Conservation (phyloP, 2,888 invertebrate species). For the Xylota sylvarum region DNA sequence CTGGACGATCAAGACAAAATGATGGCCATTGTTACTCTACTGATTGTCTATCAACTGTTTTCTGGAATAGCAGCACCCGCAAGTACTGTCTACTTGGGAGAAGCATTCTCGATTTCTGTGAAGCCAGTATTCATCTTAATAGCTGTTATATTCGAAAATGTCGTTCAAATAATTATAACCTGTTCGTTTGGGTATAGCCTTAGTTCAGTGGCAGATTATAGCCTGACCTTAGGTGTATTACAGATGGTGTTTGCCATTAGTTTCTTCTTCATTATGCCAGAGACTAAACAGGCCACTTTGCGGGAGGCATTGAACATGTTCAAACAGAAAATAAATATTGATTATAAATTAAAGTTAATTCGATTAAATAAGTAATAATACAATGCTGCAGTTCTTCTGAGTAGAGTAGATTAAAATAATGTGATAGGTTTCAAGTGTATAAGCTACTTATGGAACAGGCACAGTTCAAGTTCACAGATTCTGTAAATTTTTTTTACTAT, state of each 20-base stretch:
- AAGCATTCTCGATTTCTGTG: conserved; percentile 80
- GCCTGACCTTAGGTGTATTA: conserved; percentile 78
- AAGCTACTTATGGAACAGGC: no score
- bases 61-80: conserved; percentile 79
- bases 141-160: conserved; percentile 79
- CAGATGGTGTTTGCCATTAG: conserved; percentile 77
- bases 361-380: not conserved
- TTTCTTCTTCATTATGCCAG: conserved; percentile 79
- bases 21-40: conserved; percentile 32
- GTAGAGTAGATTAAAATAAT: no score
- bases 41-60: conserved; percentile 79
- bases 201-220: conserved; percentile 65
- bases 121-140: conserved; percentile 79
- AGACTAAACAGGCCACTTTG: conserved; percentile 80
- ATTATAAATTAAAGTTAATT: not conserved
- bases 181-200: conserved; percentile 14
- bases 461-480: no score
- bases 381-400: no score
- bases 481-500: no score
- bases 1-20: conserved; percentile 46
- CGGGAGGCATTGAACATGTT: conserved; percentile 79
- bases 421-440: no score
- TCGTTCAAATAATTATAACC: conserved; percentile 67
- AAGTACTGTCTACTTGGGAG: conserved; percentile 80
- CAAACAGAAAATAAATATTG: conserved; percentile 4